Percentiles rank a stretch among this genome's conserved stretches.
phyloP scores from a whole-genome alignment of 1,140 invertebrate species.

The Brachionus calyciflorus region DNA sequence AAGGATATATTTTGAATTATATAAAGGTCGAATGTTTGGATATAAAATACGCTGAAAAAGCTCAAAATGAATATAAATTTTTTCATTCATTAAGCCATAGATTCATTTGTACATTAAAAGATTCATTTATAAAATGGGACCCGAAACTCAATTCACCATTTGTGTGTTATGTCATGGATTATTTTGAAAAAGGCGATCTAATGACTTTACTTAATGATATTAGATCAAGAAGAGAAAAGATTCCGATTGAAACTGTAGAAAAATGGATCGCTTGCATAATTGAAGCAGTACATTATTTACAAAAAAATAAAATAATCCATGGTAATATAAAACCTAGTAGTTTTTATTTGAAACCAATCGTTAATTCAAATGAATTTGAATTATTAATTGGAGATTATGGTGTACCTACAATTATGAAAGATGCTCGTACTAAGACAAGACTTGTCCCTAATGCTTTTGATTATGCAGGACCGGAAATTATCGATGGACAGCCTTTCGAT shows the following conservation, averaged over 20 bases:
- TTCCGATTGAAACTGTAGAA: background rate
- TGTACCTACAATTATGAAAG: constrained; percentile 20
- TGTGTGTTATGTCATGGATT: constrained; percentile 35
- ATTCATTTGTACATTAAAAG: constrained; percentile 18
- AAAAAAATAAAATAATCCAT: constrained; percentile 31
- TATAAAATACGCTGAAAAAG: constrained; percentile 8
- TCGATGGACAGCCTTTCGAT: constrained; percentile 7
- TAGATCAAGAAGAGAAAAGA: background rate
- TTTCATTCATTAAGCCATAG: constrained; percentile 6
- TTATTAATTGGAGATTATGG: constrained; percentile 33
- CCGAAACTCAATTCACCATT: constrained; percentile 6
- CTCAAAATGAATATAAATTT: constrained; percentile 22
- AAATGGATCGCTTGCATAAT: constrained; percentile 36
- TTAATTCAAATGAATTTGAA: background rate
- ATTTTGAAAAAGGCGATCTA: constrained; percentile 41
- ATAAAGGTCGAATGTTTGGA: constrained; percentile 19
- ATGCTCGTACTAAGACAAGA: constrained; percentile 20
- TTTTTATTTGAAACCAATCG: constrained; percentile 20
- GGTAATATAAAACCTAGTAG: constrained; percentile 36
- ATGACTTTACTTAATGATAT: background rate
- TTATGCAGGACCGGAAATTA: constrained; percentile 38
- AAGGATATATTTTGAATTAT: background rate
- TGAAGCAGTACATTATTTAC: constrained; percentile 24
- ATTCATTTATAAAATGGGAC: constrained; percentile 42
- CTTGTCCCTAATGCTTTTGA: constrained; percentile 1